A percentile compares a stretch with the other conserved stretches of the same genome.
These are phyloP conservation scores for Amphiura filiformis DNA, from an alignment of 35 echinoderm and acorn worm genomes.

Conservation along the genomic window DNA sequence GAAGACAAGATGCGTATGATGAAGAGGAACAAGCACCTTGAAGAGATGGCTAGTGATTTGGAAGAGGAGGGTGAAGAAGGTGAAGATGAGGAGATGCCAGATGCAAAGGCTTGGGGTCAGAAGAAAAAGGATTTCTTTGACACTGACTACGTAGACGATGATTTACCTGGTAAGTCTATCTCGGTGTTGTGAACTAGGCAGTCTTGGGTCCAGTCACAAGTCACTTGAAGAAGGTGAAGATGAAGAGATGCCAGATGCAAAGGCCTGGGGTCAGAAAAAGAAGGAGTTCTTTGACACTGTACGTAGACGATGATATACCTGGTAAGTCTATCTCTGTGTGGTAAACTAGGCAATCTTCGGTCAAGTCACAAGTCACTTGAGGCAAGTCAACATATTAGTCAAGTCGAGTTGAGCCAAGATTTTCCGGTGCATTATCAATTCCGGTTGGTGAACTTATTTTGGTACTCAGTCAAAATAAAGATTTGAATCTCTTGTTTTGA, in stretches of 20 bases:
- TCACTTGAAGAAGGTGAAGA: slow-evolving; percentile 52
- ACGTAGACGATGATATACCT: slow-evolving; percentile 91
- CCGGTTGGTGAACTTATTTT: too few relatives aligned
- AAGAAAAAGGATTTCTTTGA: slow-evolving; percentile 60
- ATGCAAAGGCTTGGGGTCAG: slow-evolving; percentile 83
- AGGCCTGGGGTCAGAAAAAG: slow-evolving; percentile 79
- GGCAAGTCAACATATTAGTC: too few relatives aligned
- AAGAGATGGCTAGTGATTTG: slow-evolving; percentile 77
- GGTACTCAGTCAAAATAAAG: too few relatives aligned
- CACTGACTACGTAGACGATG: slow-evolving; percentile 89
- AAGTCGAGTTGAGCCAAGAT: too few relatives aligned
- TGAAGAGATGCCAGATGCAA: slow-evolving; percentile 39
- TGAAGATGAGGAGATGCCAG: slow-evolving; percentile 54
- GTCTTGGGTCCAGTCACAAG: too few relatives aligned
- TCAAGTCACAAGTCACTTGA: too few relatives aligned
- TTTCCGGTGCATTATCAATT: too few relatives aligned
- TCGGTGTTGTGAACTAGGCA: too few relatives aligned
- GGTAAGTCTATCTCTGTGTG: slow-evolving; percentile 58
- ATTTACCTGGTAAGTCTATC: slow-evolving; percentile 76
- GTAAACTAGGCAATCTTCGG: too few relatives aligned
- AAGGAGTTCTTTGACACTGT: slow-evolving; percentile 63
- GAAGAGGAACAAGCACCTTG: slow-evolving; percentile 61
- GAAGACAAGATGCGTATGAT: slow-evolving; percentile 44
- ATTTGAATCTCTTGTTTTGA: too few relatives aligned
- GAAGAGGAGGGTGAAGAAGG: slow-evolving; percentile 62